Evolutionary conservation across 2,888 invertebrate species (phyloP).

Genomic region (Oconnorella tubifera): DNA sequence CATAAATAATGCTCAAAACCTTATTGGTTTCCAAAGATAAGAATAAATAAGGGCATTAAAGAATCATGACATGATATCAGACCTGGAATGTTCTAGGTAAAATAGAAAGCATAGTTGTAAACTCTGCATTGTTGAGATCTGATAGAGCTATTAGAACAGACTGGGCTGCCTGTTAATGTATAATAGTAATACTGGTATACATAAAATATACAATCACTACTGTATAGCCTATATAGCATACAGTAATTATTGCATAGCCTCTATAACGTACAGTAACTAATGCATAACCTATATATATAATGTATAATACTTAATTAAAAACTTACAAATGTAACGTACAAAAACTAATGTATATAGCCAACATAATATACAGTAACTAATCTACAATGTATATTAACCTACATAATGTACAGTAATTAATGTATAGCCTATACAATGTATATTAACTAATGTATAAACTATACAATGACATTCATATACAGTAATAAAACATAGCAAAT

Average conservation of each 20-base stretch:
- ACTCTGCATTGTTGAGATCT: slow-evolving; percentile 84
- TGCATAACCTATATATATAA: too few species aligned
- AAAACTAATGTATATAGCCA: too few species aligned
- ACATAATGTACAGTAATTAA: background rate
- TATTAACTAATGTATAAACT: background rate
- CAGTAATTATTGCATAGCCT: too few species aligned
- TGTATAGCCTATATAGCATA: background rate
- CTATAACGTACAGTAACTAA: too few species aligned
- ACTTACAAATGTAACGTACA: too few species aligned
- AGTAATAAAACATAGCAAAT: background rate
- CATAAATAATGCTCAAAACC: too few species aligned
- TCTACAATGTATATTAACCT: background rate
- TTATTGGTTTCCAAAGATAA: too few species aligned
- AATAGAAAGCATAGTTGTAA: slow-evolving; percentile 68
- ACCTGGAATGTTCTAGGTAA: slow-evolving; percentile 58
- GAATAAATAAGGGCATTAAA: too few species aligned
- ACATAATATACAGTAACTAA: background rate
- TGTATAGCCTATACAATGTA: background rate
- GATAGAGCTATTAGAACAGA: slow-evolving; percentile 72
- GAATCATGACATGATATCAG: too few species aligned
- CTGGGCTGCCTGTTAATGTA: slow-evolving; percentile 64
- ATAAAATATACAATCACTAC: background rate
- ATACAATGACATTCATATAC: background rate
- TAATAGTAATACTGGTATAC: slow-evolving; percentile 30
- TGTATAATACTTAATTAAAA: too few species aligned